These are phyloP conservation scores for Daboia siamensis DNA, from an alignment of 2,113 vertebrate genomes.

Conservation along the genomic window DNA sequence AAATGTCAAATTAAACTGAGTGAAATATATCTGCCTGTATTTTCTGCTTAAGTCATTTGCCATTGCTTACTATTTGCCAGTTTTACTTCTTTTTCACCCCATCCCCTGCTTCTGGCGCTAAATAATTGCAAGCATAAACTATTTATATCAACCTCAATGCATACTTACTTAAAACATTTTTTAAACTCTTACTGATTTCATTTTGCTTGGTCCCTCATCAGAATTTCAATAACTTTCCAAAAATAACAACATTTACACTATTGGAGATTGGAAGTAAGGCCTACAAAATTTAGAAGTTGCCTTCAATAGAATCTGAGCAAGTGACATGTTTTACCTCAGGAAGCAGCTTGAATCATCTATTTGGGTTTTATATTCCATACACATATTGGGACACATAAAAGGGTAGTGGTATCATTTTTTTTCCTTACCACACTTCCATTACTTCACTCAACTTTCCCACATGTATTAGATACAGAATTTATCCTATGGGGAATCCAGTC, in stretches of 20 bases:
- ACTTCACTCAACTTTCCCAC: background rate
- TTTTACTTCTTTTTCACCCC: background rate
- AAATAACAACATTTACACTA: background rate
- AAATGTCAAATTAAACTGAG: conserved; percentile 27
- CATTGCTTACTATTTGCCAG: background rate
- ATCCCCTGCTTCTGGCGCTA: background rate
- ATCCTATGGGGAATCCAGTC: background rate
- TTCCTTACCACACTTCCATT: background rate
- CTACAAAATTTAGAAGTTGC: background rate
- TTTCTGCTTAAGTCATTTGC: background rate
- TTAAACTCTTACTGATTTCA: background rate
- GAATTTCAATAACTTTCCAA: background rate
- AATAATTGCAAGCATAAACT: background rate
- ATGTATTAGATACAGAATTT: background rate
- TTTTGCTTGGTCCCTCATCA: background rate
- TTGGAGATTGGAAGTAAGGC: background rate
- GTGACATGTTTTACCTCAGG: background rate
- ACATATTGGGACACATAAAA: background rate
- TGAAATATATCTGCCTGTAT: conserved; percentile 18
- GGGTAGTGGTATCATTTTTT: background rate
- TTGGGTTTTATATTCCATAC: background rate
- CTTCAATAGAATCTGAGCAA: background rate
- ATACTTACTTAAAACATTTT: background rate
- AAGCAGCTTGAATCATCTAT: background rate
- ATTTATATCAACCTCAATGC: background rate